Evolutionary conservation across 2,888 invertebrate species (phyloP).

Genomic region (Sepioteuthis lessoniana): DNA sequence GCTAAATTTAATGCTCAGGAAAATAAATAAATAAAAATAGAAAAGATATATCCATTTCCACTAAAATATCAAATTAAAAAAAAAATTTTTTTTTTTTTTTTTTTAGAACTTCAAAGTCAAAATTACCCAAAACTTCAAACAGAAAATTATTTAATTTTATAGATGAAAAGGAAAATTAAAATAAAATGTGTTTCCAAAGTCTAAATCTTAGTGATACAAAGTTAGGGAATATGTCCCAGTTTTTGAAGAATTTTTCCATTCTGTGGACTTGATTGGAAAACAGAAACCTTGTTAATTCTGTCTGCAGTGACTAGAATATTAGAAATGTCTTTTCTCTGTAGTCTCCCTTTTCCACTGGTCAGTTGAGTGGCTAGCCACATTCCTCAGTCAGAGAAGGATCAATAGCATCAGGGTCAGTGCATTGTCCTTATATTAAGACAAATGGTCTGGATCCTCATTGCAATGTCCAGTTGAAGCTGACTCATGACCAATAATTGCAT

Average conservation of each 20-base stretch:
- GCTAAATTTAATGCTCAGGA: too few relatives aligned
- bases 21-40: too few relatives aligned
- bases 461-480: conserved; percentile 39
- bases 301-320: not conserved
- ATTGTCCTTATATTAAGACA: conserved; percentile 39
- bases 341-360: not conserved
- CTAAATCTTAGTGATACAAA: too few relatives aligned
- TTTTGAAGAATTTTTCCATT: not conserved
- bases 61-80: too few relatives aligned
- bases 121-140: too few relatives aligned
- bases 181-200: too few relatives aligned
- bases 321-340: not conserved
- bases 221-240: not conserved
- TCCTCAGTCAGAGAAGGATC: not conserved
- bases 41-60: too few relatives aligned
- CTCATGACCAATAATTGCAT: conserved; percentile 37
- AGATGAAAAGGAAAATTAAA: too few relatives aligned
- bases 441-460: conserved; percentile 24
- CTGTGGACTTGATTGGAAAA: not conserved
- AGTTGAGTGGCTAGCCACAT: not conserved
- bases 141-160: too few relatives aligned
- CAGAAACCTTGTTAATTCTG: not conserved
- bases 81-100: too few relatives aligned
- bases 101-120: too few relatives aligned
- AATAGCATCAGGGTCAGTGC: not conserved